Base-by-base conservation (phyloP, 2,797 vertebrate species). In the Holocentrus rufus region DNA sequence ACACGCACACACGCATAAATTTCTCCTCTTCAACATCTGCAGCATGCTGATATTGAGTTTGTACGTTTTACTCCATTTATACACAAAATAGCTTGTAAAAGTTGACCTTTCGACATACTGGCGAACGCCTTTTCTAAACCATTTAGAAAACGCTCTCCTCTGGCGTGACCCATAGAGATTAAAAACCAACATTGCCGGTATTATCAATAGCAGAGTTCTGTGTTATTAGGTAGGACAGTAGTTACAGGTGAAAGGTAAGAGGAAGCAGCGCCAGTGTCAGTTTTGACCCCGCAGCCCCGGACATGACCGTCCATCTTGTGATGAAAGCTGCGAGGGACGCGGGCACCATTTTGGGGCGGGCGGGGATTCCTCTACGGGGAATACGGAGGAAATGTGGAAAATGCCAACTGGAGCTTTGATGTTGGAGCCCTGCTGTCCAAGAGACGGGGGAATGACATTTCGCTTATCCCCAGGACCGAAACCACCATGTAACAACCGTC, bases 361-460 rank as follows among this genome's bases (percentile, higher is more conserved):
- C 7, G 44, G 63, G 10, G 76, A 78, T 72, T 83, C 72, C 22
- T 79, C 90, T n/a, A 1, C 23, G 18, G 89, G 89, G 87, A 86
- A 65, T 73, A 63, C 49, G 63, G 64, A 80, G 89, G 89, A 90
- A 90, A 81, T 58, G 71, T 72, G 72, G 52, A 80, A 81, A 74
- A 79, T 42, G 74, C 68, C 65, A 65, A 39, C 36, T 1, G 1
- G 58, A 10, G 54, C 66, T 85, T 84, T 85, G 70, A 85, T 68
- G 44, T 50, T 11, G 65, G 30, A 63, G 71, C 39, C 23, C 17
- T 11, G 53, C 46, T 20, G 64, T 59, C 46, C 47, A 44, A 49
- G 62, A 66, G 15, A 4, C 14, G 60, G 44, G 7, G 25, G 31
- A 34, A 34, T 7, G 5, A 65, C 31, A 10, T 22, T 46, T 80